phyloP scores from a whole-genome alignment of 1,140 invertebrate species.

The Drosophila sucinea region DNA sequence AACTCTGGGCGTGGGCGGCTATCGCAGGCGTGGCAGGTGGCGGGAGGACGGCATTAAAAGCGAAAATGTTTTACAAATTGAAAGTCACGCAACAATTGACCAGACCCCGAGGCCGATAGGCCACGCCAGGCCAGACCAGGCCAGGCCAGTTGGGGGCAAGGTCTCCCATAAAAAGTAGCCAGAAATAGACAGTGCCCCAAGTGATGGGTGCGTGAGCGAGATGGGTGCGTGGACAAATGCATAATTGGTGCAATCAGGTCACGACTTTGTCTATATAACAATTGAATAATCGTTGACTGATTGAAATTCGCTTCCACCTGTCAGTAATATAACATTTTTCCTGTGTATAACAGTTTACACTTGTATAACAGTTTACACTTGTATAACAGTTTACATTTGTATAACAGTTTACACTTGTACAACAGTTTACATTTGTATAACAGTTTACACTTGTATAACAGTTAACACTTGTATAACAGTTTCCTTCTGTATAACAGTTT shows the following conservation, averaged over 20 bases:
- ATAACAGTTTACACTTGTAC: no score
- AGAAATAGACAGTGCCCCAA: conserved; percentile 35
- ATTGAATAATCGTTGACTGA: no score
- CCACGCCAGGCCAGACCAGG: not conserved
- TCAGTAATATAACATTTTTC: not conserved
- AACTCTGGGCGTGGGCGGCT: not conserved
- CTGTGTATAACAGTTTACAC: not conserved
- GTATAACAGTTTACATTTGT: no score
- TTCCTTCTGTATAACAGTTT: no score
- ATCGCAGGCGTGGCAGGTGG: conserved; percentile 6
- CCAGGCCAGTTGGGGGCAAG: no score
- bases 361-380: not conserved
- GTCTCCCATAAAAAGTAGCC: conserved; percentile 5
- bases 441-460: no score
- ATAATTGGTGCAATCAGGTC: no score
- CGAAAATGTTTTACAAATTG: conserved; percentile 67
- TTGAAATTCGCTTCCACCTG: no score
- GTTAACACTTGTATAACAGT: no score
- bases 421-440: no score
- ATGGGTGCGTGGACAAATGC: no score
- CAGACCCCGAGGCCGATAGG: not conserved
- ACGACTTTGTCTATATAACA: no score
- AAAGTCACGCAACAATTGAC: conserved; percentile 80
- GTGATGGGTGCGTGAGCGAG: conserved; percentile 6
- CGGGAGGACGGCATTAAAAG: conserved; percentile 36